phyloP scores from a whole-genome alignment of 1,140 invertebrate genomes.

The Agrypnia vestita region DNA sequence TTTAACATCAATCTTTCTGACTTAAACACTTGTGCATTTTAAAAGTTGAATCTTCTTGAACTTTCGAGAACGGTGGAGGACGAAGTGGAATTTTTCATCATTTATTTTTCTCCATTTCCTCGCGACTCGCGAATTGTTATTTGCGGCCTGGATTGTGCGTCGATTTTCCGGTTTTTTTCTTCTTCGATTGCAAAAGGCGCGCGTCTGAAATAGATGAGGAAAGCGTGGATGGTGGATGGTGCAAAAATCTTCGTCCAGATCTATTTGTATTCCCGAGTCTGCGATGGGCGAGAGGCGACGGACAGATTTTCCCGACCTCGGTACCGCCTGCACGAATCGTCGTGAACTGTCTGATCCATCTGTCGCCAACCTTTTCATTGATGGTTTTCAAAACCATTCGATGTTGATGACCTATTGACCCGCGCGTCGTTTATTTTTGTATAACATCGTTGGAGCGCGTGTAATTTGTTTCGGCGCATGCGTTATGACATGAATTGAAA shows the following conservation, averaged over 20 bases:
- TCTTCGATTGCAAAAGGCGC: slow-evolving; percentile 16
- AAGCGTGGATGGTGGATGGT: slow-evolving; percentile 48
- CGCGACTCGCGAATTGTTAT: slow-evolving; percentile 7
- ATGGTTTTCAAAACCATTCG: slow-evolving; percentile 19
- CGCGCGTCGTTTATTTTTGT: background rate
- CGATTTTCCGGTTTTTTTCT: slow-evolving; percentile 34
- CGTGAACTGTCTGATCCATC: background rate
- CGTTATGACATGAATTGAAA: background rate
- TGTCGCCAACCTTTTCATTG: slow-evolving; percentile 14
- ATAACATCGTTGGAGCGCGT: background rate
- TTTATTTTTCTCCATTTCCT: background rate
- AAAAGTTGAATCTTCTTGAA: too few relatives aligned
- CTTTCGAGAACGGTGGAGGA: too few relatives aligned
- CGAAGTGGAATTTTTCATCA: background rate
- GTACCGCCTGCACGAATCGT: background rate
- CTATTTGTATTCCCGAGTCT: slow-evolving; percentile 33
- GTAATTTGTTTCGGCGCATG: background rate
- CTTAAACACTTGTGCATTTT: background rate
- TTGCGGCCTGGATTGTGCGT: background rate
- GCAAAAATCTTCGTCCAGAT: slow-evolving; percentile 31
- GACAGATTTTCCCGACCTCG: slow-evolving; percentile 1
- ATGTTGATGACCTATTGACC: slow-evolving; percentile 29
- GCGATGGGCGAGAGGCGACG: background rate
- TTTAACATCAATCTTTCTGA: background rate
- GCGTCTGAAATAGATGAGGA: slow-evolving; percentile 42